Evolutionary conservation across 2,797 vertebrate species (phyloP), one percentile per base, ranked within the genome.

Genomic region (Pseudochirops cupreus): DNA sequence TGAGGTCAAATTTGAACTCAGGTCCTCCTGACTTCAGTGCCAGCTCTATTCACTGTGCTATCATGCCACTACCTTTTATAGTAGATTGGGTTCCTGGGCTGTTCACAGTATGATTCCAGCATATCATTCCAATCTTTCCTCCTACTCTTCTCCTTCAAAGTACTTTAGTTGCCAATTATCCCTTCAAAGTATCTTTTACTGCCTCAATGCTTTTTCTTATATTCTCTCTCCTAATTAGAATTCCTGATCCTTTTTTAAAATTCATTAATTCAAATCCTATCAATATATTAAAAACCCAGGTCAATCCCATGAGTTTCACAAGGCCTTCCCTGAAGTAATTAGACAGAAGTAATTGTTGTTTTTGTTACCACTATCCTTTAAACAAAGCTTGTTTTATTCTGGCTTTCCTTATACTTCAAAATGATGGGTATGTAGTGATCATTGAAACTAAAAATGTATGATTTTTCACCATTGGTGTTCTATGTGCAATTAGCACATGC

Each of bases 111-210:
- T 62, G 31, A 62, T 5, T 62, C 4, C 31, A 33, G 31, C 31
- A 5, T 62, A 14, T 31, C 31, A 62, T 33, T 33, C 4, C 31
- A 14, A 62, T 82, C 14, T 39, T n/a, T 39, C 6, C n/a, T 39
- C 6, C 6, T 6, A 82, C 2, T 82, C 10, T 82, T 39, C 67
- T 39, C 67, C n/a, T 82, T 39, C 67, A 82, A 46, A 82, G 2
- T 82, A 46, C 2, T 39, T 82, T 39, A 24, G 67, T 39, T 53
- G 90, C 67, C 92, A 52, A 53, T 59, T 91, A 67, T 90, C 56
- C 92, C 93, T 93, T 92, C 11, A 46, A 33, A 18, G 56, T 58
- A 94, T 52, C 56, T 52, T 93, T 96, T 91, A 93, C 11, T 50
- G 59, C 29, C 29, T 50, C 54, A 90, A 59, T 90, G 50, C 56